Evolutionary conservation across 2,113 vertebrate genomes (phyloP), one percentile per base, ranked within the genome.

Genomic region (Peromyscus maniculatus): DNA sequence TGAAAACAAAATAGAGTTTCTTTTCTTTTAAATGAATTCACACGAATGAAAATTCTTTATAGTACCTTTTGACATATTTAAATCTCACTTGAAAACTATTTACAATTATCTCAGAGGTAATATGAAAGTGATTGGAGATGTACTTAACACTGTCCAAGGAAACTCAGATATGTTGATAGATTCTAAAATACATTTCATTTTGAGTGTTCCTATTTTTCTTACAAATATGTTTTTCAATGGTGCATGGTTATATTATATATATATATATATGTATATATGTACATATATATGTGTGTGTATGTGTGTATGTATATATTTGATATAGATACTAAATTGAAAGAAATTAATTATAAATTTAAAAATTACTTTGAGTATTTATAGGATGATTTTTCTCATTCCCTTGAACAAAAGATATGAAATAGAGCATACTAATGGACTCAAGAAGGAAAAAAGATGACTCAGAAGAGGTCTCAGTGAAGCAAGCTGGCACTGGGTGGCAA

Each of bases 151-250:
- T 75, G 80, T 16, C 62, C 69, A 94, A 96, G 15, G 0, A 86
- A 24, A 49, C 49, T 78, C 39, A 95, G 59, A 7, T 12, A n/a
- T 52, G 89, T 79, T 88, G 77, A 97, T 98, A 96, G 84, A 31
- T 80, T 87, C 78, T 86, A 96, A 97, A 96, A 96, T 97, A 96
- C 96, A 97, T 96, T 97, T 97, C 59, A 88, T 52, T 96, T 64
- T 22, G 11, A 97, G 97, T 92, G 66, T 72, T 83, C 96, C 92
- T 95, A 75, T 97, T 97, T 96, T 95, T 97, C 98, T 97, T 97
- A 93, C 97, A 79, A 96, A 97, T 96, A 74, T 89, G 78, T 89
- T 79, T 84, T 97, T 36, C 97, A 78, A 97, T 92, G 43, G 43
- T 43, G 96, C 52, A 52, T 52, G 95, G 95, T 98, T 98, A 96